Evolutionary conservation across 2,888 invertebrate genomes (phyloP), one percentile per base, ranked within the genome.

Genomic region (Cheilosia grossa): DNA sequence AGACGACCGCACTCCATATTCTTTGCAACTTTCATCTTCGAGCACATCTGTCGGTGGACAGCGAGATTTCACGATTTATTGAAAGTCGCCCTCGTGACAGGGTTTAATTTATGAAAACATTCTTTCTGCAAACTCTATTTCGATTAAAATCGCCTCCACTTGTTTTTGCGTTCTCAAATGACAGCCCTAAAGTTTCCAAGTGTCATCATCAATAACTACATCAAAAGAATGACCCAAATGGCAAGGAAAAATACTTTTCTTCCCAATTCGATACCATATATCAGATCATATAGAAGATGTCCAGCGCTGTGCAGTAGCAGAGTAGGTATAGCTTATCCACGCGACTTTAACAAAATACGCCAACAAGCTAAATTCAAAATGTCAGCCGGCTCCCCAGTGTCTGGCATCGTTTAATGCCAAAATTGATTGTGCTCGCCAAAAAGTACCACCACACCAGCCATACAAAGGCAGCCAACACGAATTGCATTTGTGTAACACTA

Each of bases 141-240:
- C 54, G 19, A 54, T 19, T 19, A 30, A 19, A 21, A 51, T 37
- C 21, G 27, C 21, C 2, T 19, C 44, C 40, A 51, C 21, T 19
- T 49, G 9, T 66, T 37, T 33, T 58, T 33, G 40, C 30, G 51
- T 40, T 40, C 37, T 6, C 6, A 58, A 40, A 54, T 47, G 56
- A 56, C 69, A 61, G 15, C 51, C 64, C 40, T 21, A 51, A 53
- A 44, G 19, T 70, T 75, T 63, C 56, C 49, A 72, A 82, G 49
- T 73, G 79, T 79, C 79, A 73, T 63, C 82, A 82, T 79, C 67
- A 82, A 79, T 82, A 82, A 82, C 73, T 56, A 67, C 66, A 73
- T 72, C 73, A 73, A 78, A 72, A 67, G 21, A 47, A 19, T 79
- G 79, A 82, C 82, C 82, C 49, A 69, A 75, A 69, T 74, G 47